Evolutionary conservation across 2,888 invertebrate genomes (phyloP).

Genomic region (Sarcophaga variegata): DNA sequence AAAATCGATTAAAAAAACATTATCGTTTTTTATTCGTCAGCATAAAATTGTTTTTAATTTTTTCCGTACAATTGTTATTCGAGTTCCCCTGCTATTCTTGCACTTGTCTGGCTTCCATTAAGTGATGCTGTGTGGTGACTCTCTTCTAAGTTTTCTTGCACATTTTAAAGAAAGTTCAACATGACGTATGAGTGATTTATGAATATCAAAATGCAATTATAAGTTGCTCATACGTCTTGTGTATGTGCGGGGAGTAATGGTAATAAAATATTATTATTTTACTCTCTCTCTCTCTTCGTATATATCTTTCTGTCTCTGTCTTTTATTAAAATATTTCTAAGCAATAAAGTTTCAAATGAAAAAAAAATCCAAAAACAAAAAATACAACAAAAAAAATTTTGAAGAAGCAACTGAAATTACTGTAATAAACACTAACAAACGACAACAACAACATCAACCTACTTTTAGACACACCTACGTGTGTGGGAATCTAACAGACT

Average conservation of each 20-base stretch:
- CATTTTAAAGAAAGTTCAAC: neutral
- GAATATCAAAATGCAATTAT: constrained; percentile 41
- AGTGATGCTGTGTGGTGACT: too few relatives aligned
- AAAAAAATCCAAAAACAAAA: neutral
- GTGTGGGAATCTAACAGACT: too few relatives aligned
- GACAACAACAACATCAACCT: too few relatives aligned
- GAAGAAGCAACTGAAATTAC: constrained; percentile 24
- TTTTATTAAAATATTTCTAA: constrained; percentile 11
- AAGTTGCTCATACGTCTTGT: constrained; percentile 47
- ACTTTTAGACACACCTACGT: too few relatives aligned
- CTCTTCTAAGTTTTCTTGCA: too few relatives aligned
- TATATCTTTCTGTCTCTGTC: neutral
- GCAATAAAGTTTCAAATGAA: constrained; percentile 13
- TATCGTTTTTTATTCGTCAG: too few relatives aligned
- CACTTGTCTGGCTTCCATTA: too few relatives aligned
- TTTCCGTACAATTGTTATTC: too few relatives aligned
- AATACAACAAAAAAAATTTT: neutral
- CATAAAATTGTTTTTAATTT: too few relatives aligned
- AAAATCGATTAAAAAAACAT: too few relatives aligned
- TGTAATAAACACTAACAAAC: neutral
- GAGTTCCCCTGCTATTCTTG: too few relatives aligned
- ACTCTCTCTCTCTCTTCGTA: too few relatives aligned
- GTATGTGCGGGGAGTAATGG: neutral
- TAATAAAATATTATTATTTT: constrained; percentile 4
- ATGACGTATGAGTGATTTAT: constrained; percentile 55